phyloP scores from a whole-genome alignment of 1,140 invertebrate species.

The Achroia grisella region DNA sequence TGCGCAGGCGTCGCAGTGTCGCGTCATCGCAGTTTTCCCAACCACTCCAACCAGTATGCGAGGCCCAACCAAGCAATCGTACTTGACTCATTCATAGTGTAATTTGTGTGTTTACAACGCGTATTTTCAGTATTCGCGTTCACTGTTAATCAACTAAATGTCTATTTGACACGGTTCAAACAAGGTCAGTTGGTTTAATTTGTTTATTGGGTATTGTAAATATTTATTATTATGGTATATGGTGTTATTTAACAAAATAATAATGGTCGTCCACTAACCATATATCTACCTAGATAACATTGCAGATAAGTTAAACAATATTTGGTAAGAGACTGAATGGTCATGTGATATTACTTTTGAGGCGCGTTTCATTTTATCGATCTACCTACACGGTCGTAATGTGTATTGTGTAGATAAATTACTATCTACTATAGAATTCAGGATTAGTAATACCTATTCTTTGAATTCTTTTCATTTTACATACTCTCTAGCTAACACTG shows the following conservation, averaged over 20 bases:
- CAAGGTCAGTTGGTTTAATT: not conserved
- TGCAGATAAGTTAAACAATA: too few species aligned
- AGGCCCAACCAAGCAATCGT: conserved; percentile 10
- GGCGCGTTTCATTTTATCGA: too few species aligned
- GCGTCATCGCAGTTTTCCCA: conserved; percentile 20
- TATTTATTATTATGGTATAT: too few species aligned
- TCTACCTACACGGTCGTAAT: too few species aligned
- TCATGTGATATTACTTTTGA: too few species aligned
- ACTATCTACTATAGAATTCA: too few species aligned
- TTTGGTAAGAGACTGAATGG: too few species aligned
- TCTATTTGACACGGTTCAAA: not conserved
- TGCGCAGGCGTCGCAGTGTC: conserved; percentile 20
- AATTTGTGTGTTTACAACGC: conserved; percentile 6
- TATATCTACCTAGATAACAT: not conserved
- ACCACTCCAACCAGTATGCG: conserved; percentile 10
- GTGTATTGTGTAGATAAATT: too few species aligned
- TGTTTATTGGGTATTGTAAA: too few species aligned
- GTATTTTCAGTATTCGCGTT: not conserved
- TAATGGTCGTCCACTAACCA: conserved; percentile 22
- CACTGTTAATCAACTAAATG: conserved; percentile 3
- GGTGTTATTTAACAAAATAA: conserved; percentile 4
- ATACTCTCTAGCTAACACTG: too few species aligned
- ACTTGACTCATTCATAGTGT: conserved; percentile 9
- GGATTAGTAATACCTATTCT: too few species aligned
- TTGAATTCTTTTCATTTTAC: too few species aligned